Evolutionary conservation across 2,797 vertebrate genomes (phyloP).

Genomic region (Gallinago solitaria): DNA sequence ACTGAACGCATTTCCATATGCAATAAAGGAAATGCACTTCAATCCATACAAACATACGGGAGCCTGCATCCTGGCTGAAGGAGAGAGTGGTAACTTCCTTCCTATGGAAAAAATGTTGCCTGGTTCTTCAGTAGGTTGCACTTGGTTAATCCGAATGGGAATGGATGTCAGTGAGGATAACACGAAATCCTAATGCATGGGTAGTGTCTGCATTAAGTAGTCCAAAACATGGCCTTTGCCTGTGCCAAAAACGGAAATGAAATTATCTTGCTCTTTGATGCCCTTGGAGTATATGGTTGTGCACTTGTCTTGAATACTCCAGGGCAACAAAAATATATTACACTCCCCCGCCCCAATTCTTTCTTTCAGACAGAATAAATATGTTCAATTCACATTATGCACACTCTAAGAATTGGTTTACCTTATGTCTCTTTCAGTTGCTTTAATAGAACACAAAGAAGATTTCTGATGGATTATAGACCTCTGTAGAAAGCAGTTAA

Average conservation of each 20-base stretch:
- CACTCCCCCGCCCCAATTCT: rapidly evolving
- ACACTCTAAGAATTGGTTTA: neutral
- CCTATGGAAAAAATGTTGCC: neutral
- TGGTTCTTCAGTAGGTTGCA: neutral
- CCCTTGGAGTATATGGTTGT: neutral
- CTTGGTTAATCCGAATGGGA: neutral
- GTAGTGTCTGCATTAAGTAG: neutral
- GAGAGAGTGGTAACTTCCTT: neutral
- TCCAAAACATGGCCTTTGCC: neutral
- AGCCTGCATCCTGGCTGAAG: neutral
- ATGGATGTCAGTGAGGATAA: neutral
- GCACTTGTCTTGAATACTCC: neutral
- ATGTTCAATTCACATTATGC: neutral
- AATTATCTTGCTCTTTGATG: neutral
- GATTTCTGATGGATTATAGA: neutral
- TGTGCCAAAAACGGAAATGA: neutral
- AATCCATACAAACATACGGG: rapidly evolving
- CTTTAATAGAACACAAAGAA: neutral
- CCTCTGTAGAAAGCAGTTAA: neutral
- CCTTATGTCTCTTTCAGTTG: neutral
- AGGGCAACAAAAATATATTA: neutral
- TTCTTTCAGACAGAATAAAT: neutral
- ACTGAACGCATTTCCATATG: neutral
- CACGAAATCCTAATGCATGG: neutral
- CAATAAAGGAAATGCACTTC: neutral